These are phyloP conservation scores for Nerophis lumbriciformis DNA, from an alignment of 2,113 vertebrate genomes.

Conservation along the genomic window DNA sequence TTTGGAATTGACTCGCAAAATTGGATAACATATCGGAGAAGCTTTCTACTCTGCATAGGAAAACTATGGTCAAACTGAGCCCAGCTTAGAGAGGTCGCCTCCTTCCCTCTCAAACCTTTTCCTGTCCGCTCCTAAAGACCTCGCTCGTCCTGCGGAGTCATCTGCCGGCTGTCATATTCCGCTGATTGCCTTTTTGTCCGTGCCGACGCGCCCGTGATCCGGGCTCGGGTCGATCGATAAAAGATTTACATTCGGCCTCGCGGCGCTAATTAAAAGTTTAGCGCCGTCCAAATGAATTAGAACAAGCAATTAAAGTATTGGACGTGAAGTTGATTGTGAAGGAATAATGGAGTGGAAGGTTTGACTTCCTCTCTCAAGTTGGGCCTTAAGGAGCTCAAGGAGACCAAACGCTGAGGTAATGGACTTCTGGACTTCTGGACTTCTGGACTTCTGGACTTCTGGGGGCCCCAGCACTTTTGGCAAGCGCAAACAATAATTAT, in stretches of 20 bases:
- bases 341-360: not conserved
- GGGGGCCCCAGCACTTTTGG: no score
- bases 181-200: not conserved
- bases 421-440: no score
- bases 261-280: slow-evolving; percentile 23
- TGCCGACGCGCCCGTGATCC: not conserved
- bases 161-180: not conserved
- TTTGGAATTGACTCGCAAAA: no score
- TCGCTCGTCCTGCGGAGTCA: not conserved
- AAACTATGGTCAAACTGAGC: no score
- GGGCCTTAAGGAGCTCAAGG: no score
- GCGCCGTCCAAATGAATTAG: not conserved
- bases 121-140: not conserved
- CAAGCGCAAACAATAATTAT: no score
- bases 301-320: not conserved
- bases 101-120: not conserved
- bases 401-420: no score
- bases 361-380: no score
- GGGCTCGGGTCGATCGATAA: slow-evolving; percentile 27
- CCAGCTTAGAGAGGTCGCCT: no score
- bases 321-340: not conserved
- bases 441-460: no score
- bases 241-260: slow-evolving; percentile 28
- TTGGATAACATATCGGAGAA: no score
- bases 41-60: no score